Base-by-base conservation (phyloP, 2,113 vertebrate species). In the Vidua macroura region DNA sequence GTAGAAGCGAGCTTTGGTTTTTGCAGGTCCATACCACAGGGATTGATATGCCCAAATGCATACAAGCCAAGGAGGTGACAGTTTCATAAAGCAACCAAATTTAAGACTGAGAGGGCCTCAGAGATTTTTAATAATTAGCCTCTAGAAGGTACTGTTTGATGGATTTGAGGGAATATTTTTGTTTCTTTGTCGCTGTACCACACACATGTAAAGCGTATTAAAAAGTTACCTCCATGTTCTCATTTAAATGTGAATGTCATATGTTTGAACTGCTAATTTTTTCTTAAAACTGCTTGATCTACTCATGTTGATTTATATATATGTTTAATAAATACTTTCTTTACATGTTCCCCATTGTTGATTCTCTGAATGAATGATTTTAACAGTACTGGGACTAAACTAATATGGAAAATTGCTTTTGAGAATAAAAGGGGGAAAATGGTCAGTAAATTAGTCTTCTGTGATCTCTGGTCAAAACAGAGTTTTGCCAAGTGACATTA, bases 381-480 rank as follows among this genome's bases (percentile, higher is more conserved):
- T 66, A 67, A 86, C 30, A 55, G 68, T 80, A 35, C 35, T 37
- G 16, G 17, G 19, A 67, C 43, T 33, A 66, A 93, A 62, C 37
- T 55, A 92, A 70, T 41, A 39, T 31, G 60, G 52, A 88, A 92
- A 90, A 88, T 64, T 67, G 30, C 27, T 63, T 90, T 80, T 74
- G 72, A 90, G 51, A 35, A 49, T 39, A 79, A 93, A 83, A 31
- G 7, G 10, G 31, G 16, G 6, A 4, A 83, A 90, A 76, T 28
- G 24, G 35, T 66, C 72, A 80, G 18, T 74, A 90, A 83, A 86
- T 94, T 53, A 83, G 33, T 86, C 20, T 91, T 81, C 60, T 83
- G 52, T 13, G 1, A 70, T 70, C 31, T 74, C 43, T 91, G 89
- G 52, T 83, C 63, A 51, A 93, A 94, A 90, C 37, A 79, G 53